Evolutionary conservation across 2,888 invertebrate species (phyloP), one percentile per base, ranked within the genome.

Genomic region (Seladonia tumulorum): DNA sequence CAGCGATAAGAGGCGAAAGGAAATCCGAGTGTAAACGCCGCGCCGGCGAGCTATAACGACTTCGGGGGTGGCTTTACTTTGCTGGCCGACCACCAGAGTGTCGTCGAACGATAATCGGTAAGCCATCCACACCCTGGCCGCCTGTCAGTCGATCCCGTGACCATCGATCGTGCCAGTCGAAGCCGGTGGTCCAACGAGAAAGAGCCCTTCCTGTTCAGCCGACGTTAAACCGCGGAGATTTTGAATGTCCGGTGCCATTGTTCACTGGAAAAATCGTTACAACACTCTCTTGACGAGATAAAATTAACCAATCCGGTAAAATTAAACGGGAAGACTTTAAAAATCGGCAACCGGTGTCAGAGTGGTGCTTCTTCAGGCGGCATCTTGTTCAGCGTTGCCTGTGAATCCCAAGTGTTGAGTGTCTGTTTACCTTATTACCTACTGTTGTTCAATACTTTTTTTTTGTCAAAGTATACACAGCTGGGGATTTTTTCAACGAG

Each of bases 1-100:
- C 25, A n/a, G 10, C 66, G 82, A 86, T 81, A 86, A 86, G 49
- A 39, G 42, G 25, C 71, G 87, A 81, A 83, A 86, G 87, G 87
- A 86, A 79, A 86, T 83, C 87, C 63, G 2, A 71, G 45, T 39
- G 71, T 79, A 78, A 78, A 80, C n/a, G 57, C n/a, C n/a, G 12
- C 4, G 57, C 2, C 57, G n/a, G n/a, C 72, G 18, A 66, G 0
- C n/a, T 68, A 35, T 4, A 74, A 63, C 42, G 57, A 45, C 25
- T 14, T 73, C 72, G 78, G 66, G 88, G 87, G 82, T 85, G 63
- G 49, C 57, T 87, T 82, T 72, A 18, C 80, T 84, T 82, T 81
- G 68, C 16, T 5, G 2, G 2, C 0, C 63, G 87, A 82, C 87
- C 87, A 75, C 81, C 78, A 84, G 83, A 80, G 88, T 60, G 82